phyloP scores from a whole-genome alignment of 1,140 invertebrate species.

The Caenorhabditis inopinata region DNA sequence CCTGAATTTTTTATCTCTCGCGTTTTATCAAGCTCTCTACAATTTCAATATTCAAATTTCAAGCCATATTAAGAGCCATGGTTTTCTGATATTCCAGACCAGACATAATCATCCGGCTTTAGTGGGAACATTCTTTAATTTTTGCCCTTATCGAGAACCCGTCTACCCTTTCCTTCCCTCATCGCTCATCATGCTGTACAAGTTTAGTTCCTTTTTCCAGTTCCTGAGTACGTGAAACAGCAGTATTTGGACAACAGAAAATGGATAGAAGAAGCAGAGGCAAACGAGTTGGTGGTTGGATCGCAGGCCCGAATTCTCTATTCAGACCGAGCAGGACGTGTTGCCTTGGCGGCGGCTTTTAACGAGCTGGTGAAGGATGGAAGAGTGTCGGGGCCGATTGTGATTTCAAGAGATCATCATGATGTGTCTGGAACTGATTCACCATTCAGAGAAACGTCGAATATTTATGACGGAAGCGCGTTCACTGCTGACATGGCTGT shows the following conservation, averaged over 20 bases:
- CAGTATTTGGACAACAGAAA: slow-evolving; percentile 73
- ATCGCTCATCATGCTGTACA: not conserved
- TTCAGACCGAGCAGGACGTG: slow-evolving; percentile 72
- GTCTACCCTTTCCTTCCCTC: no score
- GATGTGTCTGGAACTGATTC: slow-evolving; percentile 74
- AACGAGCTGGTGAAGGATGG: slow-evolving; percentile 65
- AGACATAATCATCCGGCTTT: no score
- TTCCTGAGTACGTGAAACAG: slow-evolving; percentile 67
- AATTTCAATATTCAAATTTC: no score
- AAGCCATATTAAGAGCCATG: no score
- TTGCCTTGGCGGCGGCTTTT: slow-evolving; percentile 72
- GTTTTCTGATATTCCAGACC: no score
- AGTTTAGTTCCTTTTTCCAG: slow-evolving; percentile 56
- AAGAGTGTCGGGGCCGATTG: slow-evolving; percentile 69
- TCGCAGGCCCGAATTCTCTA: slow-evolving; percentile 73
- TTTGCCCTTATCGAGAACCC: no score
- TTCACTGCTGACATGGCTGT: slow-evolving; percentile 76
- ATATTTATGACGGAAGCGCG: slow-evolving; percentile 74
- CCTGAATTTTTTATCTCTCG: no score
- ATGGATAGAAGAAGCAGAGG: slow-evolving; percentile 73
- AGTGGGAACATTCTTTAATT: no score
- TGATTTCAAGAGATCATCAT: slow-evolving; percentile 75
- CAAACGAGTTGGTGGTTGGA: slow-evolving; percentile 71
- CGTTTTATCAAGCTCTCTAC: no score
- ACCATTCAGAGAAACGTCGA: slow-evolving; percentile 72